These are phyloP conservation scores for Chloropsis hardwickii DNA, from an alignment of 2,113 vertebrate species.

Conservation along the genomic window DNA sequence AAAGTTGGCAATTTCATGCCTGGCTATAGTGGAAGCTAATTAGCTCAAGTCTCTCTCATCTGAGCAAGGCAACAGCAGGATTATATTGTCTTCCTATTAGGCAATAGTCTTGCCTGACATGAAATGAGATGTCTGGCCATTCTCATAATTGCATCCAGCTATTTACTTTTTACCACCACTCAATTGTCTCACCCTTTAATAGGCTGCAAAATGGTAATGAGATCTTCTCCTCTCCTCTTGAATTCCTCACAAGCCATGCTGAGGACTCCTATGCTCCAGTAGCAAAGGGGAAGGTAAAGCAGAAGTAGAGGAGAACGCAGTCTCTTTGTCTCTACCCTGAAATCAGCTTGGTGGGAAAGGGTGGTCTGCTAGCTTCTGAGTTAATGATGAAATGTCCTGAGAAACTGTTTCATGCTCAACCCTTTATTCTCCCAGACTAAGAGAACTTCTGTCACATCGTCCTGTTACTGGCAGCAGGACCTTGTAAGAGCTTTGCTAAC, in stretches of 20 bases:
- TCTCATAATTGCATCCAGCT: slow-evolving; percentile 17
- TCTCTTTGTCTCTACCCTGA: neutral
- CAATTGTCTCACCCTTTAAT: slow-evolving; percentile 4
- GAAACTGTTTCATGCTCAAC: neutral
- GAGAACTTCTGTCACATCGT: neutral
- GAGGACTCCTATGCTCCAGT: neutral
- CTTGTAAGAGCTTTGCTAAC: neutral
- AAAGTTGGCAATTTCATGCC: neutral
- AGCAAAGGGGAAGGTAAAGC: neutral
- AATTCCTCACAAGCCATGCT: neutral
- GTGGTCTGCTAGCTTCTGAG: neutral
- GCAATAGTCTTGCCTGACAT: slow-evolving; percentile 7
- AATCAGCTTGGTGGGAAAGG: neutral
- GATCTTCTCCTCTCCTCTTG: neutral
- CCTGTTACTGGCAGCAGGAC: neutral
- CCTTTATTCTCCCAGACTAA: neutral
- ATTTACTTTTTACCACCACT: slow-evolving; percentile 3
- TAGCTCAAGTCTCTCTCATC: neutral
- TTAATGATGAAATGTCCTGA: neutral
- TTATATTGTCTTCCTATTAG: slow-evolving; percentile 3
- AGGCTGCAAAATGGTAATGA: slow-evolving; percentile 20
- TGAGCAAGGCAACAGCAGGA: neutral
- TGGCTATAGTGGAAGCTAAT: neutral
- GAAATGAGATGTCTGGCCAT: slow-evolving; percentile 12
- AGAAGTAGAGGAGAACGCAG: neutral